Conservation (phyloP, 2,888 invertebrate species). For the Phalera bucephala region DNA sequence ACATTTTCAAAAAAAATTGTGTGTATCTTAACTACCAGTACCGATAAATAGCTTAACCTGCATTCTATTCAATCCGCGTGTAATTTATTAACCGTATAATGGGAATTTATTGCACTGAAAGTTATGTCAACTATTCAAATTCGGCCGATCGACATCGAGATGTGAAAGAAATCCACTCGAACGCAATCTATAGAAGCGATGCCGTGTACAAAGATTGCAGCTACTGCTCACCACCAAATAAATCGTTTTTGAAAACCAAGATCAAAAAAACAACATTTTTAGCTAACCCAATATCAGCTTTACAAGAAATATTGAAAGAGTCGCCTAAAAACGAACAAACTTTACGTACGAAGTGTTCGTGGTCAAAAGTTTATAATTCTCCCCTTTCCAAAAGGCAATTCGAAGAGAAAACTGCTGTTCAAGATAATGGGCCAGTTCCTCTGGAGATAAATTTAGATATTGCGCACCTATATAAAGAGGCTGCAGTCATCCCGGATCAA, state of each 20-base stretch:
- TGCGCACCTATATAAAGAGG: constrained; percentile 3
- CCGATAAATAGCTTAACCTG: background rate
- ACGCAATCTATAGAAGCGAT: constrained; percentile 39
- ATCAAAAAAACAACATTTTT: constrained; percentile 6
- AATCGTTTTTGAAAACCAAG: constrained; percentile 7
- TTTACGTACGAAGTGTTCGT: constrained; percentile 31
- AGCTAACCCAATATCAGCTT: constrained; percentile 1
- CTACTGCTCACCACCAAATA: constrained; percentile 29
- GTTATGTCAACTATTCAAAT: constrained; percentile 12
- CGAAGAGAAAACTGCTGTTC: constrained; percentile 9
- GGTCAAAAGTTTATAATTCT: constrained; percentile 56
- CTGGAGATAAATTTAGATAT: constrained; percentile 3
- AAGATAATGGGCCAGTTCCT: constrained; percentile 1
- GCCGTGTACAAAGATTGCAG: constrained; percentile 61
- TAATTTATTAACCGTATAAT: constrained; percentile 15
- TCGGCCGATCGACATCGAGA: constrained; percentile 20
- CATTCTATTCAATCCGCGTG: background rate
- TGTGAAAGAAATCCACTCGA: constrained; percentile 32
- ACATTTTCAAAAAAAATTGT: background rate
- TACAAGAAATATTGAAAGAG: constrained; percentile 9
- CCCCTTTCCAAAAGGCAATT: constrained; percentile 30
- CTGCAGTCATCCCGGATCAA: constrained; percentile 5
- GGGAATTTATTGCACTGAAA: constrained; percentile 34
- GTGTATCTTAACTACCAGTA: background rate
- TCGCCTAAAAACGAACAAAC: constrained; percentile 6